phyloP scores from a whole-genome alignment of 1,140 invertebrate genomes.

The Venturia canescens region DNA sequence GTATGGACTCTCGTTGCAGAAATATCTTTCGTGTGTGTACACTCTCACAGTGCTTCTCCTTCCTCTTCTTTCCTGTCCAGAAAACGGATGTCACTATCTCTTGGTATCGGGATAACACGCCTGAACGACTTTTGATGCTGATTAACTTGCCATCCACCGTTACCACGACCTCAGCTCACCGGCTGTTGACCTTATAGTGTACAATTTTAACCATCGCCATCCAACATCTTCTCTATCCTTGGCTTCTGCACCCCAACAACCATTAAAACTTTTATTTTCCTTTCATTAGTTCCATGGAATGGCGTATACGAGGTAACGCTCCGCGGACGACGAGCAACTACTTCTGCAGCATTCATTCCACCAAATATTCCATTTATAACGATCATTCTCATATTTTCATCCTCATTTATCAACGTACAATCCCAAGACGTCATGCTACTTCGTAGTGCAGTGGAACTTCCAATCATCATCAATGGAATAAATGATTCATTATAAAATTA shows the following conservation, averaged over 20 bases:
- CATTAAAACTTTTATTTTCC: constrained; percentile 28
- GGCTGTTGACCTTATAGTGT: neutral
- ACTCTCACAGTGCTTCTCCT: neutral
- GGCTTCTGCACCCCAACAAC: neutral
- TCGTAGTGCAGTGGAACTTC: no score
- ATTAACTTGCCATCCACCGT: constrained; percentile 13
- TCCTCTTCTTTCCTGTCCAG: neutral
- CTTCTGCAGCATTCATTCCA: no score
- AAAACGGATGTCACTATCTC: constrained; percentile 38
- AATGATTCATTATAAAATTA: no score
- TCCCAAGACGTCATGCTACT: no score
- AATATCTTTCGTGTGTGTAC: neutral
- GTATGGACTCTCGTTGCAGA: neutral
- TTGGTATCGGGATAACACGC: constrained; percentile 36
- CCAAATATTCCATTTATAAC: no score
- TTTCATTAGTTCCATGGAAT: neutral
- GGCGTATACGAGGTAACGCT: no score
- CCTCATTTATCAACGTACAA: no score
- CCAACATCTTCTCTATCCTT: neutral
- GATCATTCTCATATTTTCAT: no score
- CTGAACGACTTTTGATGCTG: constrained; percentile 32
- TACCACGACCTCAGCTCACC: neutral
- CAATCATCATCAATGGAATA: no score
- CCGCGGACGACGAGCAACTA: no score
- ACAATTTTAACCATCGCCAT: neutral